A percentile compares a stretch with the other conserved stretches of the same genome.
Evolutionary conservation across 2,888 invertebrate species (phyloP).

Genomic region (Athripsodes cinereus): DNA sequence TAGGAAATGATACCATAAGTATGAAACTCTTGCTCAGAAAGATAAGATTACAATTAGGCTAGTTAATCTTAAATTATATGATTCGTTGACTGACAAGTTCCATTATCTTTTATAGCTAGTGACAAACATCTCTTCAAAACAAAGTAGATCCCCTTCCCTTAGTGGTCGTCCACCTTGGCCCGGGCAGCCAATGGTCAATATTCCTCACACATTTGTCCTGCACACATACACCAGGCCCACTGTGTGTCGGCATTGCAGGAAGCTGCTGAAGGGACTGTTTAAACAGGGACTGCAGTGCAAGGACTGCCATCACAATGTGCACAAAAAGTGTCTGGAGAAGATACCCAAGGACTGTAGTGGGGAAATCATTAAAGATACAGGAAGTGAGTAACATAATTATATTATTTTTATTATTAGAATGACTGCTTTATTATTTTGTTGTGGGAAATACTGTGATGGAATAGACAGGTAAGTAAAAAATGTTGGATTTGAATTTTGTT

Average conservation of each 20-base stretch:
- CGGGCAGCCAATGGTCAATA: conserved; percentile 46
- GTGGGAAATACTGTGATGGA: too few species aligned
- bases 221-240: conserved; percentile 97
- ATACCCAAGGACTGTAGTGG: conserved; percentile 88
- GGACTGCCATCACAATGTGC: conserved; percentile 95
- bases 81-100: not conserved
- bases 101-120: conserved; percentile 2
- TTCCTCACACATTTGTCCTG: conserved; percentile 95
- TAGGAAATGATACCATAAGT: too few species aligned
- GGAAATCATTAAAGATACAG: conserved; percentile 57
- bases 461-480: too few species aligned
- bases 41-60: too few species aligned
- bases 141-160: conserved; percentile 64
- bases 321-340: conserved; percentile 87
- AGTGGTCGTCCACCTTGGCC: conserved; percentile 48
- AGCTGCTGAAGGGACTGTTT: conserved; percentile 89
- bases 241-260: conserved; percentile 93
- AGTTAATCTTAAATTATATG: too few species aligned
- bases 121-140: conserved; percentile 39
- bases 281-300: conserved; percentile 96
- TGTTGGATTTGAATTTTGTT: too few species aligned
- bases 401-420: too few species aligned
- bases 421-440: too few species aligned
- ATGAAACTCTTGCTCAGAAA: too few species aligned
- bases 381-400: too few species aligned